Conservation (phyloP, 2,113 vertebrate species). For the Limanda limanda region DNA sequence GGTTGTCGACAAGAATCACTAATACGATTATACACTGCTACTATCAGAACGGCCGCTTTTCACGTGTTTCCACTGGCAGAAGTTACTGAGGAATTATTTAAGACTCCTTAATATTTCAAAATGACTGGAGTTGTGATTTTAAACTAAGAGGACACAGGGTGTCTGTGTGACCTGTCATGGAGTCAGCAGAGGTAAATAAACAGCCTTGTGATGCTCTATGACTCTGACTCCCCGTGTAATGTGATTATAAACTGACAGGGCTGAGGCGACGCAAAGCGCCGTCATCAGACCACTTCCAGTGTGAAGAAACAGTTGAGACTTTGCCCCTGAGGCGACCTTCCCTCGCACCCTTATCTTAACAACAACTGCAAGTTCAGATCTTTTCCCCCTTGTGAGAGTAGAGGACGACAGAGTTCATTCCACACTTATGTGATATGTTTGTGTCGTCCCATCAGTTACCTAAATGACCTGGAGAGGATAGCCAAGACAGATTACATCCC, state of each 20-base stretch:
- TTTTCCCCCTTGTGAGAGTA: too few relatives aligned
- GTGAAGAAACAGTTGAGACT: too few relatives aligned
- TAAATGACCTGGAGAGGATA: conserved; percentile 92
- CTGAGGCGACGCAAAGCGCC: not conserved
- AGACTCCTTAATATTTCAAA: not conserved
- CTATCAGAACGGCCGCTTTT: not conserved
- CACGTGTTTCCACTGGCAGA: not conserved
- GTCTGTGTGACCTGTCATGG: not conserved
- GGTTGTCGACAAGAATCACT: not conserved
- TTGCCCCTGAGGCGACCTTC: conserved; percentile 24
- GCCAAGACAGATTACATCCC: conserved; percentile 93
- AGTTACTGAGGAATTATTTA: not conserved
- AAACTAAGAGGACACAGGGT: not conserved
- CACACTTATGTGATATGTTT: conserved; percentile 1
- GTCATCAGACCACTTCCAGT: too few relatives aligned
- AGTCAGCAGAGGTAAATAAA: not conserved
- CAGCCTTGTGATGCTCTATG: not conserved
- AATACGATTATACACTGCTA: not conserved
- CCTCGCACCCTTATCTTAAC: not conserved
- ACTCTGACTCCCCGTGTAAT: not conserved
- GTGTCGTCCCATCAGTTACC: conserved; percentile 77
- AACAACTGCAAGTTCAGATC: not conserved
- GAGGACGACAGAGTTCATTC: not conserved
- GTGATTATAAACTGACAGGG: not conserved
- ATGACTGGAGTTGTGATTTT: not conserved